A percentile compares a stretch with the other conserved stretches of the same genome.
Conservation (phyloP, 2,888 invertebrate genomes). For the Euzophera pinguis region DNA sequence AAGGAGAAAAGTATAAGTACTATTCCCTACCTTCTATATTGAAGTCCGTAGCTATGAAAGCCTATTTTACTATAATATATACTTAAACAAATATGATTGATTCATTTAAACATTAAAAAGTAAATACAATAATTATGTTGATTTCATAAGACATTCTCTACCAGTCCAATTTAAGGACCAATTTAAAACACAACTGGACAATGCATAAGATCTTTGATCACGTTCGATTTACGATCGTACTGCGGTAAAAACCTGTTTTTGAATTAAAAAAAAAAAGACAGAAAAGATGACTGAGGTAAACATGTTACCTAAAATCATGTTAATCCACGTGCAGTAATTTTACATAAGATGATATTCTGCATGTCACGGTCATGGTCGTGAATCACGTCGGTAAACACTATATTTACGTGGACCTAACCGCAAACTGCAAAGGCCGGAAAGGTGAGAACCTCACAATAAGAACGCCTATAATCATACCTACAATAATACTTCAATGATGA, state of each 20-base stretch:
- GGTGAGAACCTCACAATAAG: slow-evolving; percentile 1
- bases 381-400: slow-evolving; percentile 1
- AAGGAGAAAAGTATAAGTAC: no score
- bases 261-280: not conserved
- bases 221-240: no score
- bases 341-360: not conserved
- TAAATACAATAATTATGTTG: no score
- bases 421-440: slow-evolving; percentile 5
- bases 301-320: not conserved
- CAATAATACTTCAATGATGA: not conserved
- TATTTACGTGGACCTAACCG: slow-evolving; percentile 6
- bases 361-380: slow-evolving; percentile 1
- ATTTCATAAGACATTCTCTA: no score
- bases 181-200: no score
- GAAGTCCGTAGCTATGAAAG: no score
- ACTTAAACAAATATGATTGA: no score
- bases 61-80: no score
- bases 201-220: no score
- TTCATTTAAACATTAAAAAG: no score
- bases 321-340: slow-evolving; percentile 1
- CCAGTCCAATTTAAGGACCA: no score
- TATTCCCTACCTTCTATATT: no score
- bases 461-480: not conserved
- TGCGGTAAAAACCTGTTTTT: not conserved
- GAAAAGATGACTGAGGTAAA: not conserved